These are phyloP conservation scores for Phainopepla nitens DNA, from an alignment of 2,113 vertebrate genomes.

Conservation along the genomic window DNA sequence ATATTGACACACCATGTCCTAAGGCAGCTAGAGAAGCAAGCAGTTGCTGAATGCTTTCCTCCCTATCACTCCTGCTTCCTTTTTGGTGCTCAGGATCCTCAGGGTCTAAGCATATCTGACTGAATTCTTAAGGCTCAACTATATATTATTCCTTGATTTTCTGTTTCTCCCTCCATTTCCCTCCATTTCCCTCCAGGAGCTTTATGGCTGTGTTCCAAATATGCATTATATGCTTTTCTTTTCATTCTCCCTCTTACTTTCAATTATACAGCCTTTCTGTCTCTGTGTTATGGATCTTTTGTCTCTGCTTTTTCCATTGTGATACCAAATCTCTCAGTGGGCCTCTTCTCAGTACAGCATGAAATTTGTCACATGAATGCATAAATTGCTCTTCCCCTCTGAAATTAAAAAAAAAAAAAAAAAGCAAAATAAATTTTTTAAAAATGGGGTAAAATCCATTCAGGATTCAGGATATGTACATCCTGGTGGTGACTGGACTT, in stretches of 20 bases:
- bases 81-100: background rate
- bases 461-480: too few species aligned
- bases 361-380: background rate
- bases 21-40: background rate
- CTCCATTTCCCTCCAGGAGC: background rate
- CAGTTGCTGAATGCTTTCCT: background rate
- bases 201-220: background rate
- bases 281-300: background rate
- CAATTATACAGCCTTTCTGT: background rate
- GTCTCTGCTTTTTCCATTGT: background rate
- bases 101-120: background rate
- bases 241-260: background rate
- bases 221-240: background rate
- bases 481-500: background rate
- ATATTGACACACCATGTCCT: background rate
- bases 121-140: background rate
- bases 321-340: background rate
- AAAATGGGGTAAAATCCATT: background rate
- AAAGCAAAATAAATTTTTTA: background rate
- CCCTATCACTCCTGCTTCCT: background rate
- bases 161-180: background rate
- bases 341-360: background rate
- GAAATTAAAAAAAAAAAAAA: background rate
- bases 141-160: background rate
- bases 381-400: fast-evolving